phyloP scores from a whole-genome alignment of 2,797 vertebrate genomes.

The Lagocephalus sceleratus region DNA sequence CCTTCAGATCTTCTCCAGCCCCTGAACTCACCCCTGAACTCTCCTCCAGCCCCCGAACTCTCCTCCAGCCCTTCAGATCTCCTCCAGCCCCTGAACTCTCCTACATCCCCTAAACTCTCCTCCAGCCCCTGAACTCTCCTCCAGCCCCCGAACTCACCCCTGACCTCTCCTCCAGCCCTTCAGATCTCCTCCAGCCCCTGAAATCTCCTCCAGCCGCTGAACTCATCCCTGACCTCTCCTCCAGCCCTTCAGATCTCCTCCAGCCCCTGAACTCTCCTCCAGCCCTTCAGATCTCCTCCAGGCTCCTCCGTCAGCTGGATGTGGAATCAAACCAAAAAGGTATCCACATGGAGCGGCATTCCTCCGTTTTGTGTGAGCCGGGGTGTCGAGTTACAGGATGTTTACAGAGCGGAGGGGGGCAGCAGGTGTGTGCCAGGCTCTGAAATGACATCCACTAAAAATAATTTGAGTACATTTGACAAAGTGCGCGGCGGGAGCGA shows the following conservation, averaged over 20 bases:
- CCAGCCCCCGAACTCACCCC: too few species aligned
- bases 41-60: too few species aligned
- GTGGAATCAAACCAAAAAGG: slow-evolving; percentile 12
- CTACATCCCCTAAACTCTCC: too few species aligned
- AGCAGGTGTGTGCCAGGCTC: slow-evolving; percentile 41
- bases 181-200: slow-evolving; percentile 7
- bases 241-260: background rate
- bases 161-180: background rate
- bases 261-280: background rate
- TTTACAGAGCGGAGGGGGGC: slow-evolving; percentile 24
- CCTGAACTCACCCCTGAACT: too few species aligned
- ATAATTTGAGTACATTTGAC: slow-evolving; percentile 17
- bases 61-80: too few species aligned
- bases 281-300: background rate
- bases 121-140: too few species aligned
- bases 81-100: too few species aligned
- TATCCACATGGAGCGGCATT: slow-evolving; percentile 6
- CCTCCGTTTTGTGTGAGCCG: slow-evolving; percentile 16
- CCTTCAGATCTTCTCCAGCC: too few species aligned
- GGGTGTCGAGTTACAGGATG: slow-evolving; percentile 58
- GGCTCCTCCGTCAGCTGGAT: background rate
- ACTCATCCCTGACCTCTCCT: slow-evolving; percentile 1
- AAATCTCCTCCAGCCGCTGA: background rate
- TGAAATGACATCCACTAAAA: slow-evolving; percentile 27
- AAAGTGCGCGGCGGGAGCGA: background rate